Conservation (phyloP, 2,113 vertebrate genomes). For the Caloenas nicobarica region DNA sequence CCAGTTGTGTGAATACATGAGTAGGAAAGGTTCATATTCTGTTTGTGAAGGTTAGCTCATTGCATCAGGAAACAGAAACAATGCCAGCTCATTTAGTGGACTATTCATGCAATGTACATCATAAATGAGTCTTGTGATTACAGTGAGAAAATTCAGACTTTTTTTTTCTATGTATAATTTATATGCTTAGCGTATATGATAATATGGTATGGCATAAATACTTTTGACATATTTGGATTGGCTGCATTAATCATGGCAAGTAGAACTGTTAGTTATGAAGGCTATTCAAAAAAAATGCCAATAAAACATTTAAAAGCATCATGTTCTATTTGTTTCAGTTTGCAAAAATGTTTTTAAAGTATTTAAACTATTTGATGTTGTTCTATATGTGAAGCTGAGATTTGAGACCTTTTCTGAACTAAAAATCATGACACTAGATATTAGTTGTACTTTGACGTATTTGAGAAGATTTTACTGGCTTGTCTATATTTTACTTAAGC, state of each 20-base stretch:
- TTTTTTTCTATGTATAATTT: background rate
- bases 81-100: background rate
- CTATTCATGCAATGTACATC: background rate
- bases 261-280: constrained; percentile 13
- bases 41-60: background rate
- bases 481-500: background rate
- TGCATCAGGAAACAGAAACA: background rate
- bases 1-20: background rate
- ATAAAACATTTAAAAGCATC: background rate
- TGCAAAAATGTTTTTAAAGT: background rate
- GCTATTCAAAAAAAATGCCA: constrained; percentile 5
- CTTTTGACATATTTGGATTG: constrained; percentile 23
- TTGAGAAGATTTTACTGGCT: background rate
- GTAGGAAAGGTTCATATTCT: background rate
- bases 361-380: background rate
- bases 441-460: background rate
- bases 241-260: background rate
- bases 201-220: background rate
- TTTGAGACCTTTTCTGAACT: background rate
- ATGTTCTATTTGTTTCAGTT: background rate
- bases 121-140: background rate
- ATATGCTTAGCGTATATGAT: background rate
- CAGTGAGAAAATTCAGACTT: constrained; percentile 4
- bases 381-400: background rate
- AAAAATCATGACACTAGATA: background rate